Conservation (phyloP, 2,888 invertebrate species). For the Leucophora obtusa region DNA sequence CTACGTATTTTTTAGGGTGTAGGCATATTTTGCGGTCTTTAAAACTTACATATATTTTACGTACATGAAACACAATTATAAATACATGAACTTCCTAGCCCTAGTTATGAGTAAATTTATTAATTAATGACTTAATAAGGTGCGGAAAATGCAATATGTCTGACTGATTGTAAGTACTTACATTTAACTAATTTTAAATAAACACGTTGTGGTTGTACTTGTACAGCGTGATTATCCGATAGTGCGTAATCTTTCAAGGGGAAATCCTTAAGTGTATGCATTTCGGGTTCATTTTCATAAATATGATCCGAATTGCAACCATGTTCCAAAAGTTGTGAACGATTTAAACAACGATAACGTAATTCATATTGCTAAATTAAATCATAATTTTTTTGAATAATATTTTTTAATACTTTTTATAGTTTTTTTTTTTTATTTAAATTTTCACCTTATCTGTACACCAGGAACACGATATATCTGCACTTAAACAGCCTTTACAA, state of each 20-base stretch:
- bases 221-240: slow-evolving; percentile 79
- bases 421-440: background rate
- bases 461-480: slow-evolving; percentile 75
- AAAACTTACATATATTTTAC: too few relatives aligned
- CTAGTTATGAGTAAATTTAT: slow-evolving; percentile 14
- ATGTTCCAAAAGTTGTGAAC: slow-evolving; percentile 67
- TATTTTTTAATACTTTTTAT: slow-evolving; percentile 13
- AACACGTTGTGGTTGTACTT: slow-evolving; percentile 84
- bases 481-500: slow-evolving; percentile 73
- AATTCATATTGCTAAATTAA: slow-evolving; percentile 69
- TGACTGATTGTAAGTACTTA: slow-evolving; percentile 73
- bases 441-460: slow-evolving; percentile 76
- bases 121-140: background rate
- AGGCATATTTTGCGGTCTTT: too few relatives aligned
- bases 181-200: slow-evolving; percentile 82
- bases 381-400: background rate
- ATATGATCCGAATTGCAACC: slow-evolving; percentile 71
- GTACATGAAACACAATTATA: too few relatives aligned
- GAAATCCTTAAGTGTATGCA: slow-evolving; percentile 67
- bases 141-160: background rate
- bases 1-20: too few relatives aligned
- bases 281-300: slow-evolving; percentile 71
- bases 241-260: slow-evolving; percentile 74
- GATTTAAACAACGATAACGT: slow-evolving; percentile 72
- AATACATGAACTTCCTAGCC: too few relatives aligned